phyloP scores from a whole-genome alignment of 2,888 invertebrate species.

The Seira musarum region DNA sequence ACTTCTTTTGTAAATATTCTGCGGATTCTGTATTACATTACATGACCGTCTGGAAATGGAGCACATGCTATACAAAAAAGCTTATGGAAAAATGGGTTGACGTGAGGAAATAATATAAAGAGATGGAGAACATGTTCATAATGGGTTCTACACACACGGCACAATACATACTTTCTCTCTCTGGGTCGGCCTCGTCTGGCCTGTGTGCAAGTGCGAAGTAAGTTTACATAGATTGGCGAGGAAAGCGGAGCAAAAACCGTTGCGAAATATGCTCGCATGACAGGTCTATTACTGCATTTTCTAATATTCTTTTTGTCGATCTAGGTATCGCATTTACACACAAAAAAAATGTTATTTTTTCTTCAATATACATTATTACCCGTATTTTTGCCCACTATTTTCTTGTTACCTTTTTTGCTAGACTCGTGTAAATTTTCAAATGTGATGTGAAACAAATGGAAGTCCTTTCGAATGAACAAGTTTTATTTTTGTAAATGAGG shows the following conservation, averaged over 20 bases:
- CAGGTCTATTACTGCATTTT: not conserved
- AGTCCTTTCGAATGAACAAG: no score
- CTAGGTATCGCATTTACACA: no score
- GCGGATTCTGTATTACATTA: no score
- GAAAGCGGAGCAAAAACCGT: not conserved
- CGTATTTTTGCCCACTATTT: no score
- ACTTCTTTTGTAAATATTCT: no score
- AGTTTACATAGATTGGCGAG: not conserved
- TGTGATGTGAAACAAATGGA: no score
- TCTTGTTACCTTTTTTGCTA: no score
- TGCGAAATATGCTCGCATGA: not conserved
- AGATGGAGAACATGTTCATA: conserved; percentile 54
- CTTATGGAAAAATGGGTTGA: conserved; percentile 52
- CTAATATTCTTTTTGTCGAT: not conserved
- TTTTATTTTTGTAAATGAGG: no score
- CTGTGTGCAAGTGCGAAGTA: not conserved
- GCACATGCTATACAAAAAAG: not conserved
- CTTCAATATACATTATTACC: no score
- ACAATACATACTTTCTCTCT: conserved; percentile 33
- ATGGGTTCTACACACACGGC: conserved; percentile 48
- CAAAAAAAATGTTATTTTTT: no score
- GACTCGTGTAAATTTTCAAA: no score
- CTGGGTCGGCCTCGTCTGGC: not conserved
- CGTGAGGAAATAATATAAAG: conserved; percentile 52
- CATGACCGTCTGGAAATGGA: not conserved